Base-by-base conservation (phyloP, 2,888 invertebrate genomes). In the Phoronis australis region DNA sequence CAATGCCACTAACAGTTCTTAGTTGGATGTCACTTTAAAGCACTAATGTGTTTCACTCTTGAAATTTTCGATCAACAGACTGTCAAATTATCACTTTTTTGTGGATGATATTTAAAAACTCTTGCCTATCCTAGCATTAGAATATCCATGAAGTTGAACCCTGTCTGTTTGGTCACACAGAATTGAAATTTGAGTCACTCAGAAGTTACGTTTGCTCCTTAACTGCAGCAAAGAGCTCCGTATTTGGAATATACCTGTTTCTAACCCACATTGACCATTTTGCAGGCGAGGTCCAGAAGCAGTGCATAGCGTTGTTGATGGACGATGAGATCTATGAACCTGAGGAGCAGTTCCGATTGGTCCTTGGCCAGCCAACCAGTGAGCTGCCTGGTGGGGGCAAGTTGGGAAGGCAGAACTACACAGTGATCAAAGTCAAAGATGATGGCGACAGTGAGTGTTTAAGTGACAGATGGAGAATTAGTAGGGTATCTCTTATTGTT, bases 371-470 rank as follows among this genome's bases (percentile, higher is more conserved):
- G 23, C 69, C 76, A 5, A 50, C 52, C 31, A 69, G 70, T 42
- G 41, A 54, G 1, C 56, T 65, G 21, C 57, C 68, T 22, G 64
- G 64, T 4, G 60, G 61, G 23, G 75, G 71, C 22, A 54, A 55
- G 37, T 48, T 74, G 22, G 76, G 74, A 15, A 50, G 56, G 3
- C 62, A 56, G 24, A 68, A 69, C 53, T 43, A 51, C 18, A 68
- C 76, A 1, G 57, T 53, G 6, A 57, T 77, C 24, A 57, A 57
- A 22, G 67, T 77, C 42, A 64, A 59, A 31, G 76, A 76, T 50
- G 56, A 60, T 18, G 67, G 64, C 42, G 76, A 76, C 51, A 68
- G 76, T 76, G 57, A 68, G 75, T 62, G n/a, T n/a, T n/a, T n/a
- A n/a, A n/a, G n/a, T n/a, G n/a, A n/a, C n/a, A n/a, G n/a, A n/a